Evolutionary conservation across 2,797 vertebrate species (phyloP), one percentile per base, ranked within the genome.

Genomic region (Anniella stebbinsi): DNA sequence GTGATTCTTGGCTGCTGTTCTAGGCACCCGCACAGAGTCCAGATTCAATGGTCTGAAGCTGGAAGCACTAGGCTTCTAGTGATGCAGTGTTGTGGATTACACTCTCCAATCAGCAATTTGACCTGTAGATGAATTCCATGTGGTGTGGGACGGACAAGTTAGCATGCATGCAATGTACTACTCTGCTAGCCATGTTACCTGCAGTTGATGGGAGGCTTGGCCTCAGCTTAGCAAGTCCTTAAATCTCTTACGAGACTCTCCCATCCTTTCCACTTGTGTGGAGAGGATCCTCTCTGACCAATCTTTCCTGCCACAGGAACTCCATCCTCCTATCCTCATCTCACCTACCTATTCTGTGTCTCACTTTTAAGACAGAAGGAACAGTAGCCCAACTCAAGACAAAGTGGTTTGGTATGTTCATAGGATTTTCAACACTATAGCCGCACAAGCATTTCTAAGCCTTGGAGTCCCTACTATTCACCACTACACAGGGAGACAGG

Each of bases 251-350:
- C 15, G 60, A 63, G 57, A 73, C 15, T 13, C 54, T 54, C 6
- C 48, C 87, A 45, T 84, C n/a, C 69, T 38, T 85, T 18, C 66
- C 70, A 84, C 81, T 41, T 33, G 38, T 12, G 85, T 92, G 85
- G 83, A 89, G 88, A 90, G 87, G 92, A 93, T 96, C 95, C 97
- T 97, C 97, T 95, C 96, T 94, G 95, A 77, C 93, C 95, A 95
- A 30, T 94, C 96, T 92, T 95, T 96, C 94, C 95, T 86, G 95
- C 95, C 94, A 81, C 96, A 97, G 1, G 45, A 95, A 94, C 95
- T 95, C 80, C 92, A 94, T 87, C 87, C 94, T 36, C 86, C 92
- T 93, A 95, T 94, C 88, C 90, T 95, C 96, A 3, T 91, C 97
- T 97, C 96, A 75, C 0, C 72, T 41, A 75, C 85, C 41, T 89